A percentile compares a stretch with the other conserved stretches of the same genome.
Conservation (phyloP, 2,888 invertebrate species). For the Heteromyza rotundicornis region DNA sequence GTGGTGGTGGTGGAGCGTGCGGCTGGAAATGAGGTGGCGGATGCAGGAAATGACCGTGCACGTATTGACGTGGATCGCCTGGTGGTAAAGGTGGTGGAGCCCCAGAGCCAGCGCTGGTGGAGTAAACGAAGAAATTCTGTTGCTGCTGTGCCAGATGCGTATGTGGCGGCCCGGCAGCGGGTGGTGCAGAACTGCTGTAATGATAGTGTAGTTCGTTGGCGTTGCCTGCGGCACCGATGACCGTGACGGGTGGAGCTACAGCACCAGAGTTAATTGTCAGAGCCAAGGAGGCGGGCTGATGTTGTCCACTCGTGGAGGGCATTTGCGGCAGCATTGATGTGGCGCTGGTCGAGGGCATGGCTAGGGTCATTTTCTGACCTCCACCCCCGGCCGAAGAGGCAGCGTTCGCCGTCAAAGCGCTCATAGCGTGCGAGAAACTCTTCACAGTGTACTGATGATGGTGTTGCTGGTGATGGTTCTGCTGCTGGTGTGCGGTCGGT, state of each 20-base stretch:
- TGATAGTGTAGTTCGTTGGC: conserved; percentile 36
- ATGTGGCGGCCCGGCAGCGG: conserved; percentile 31
- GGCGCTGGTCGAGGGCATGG: conserved; percentile 40
- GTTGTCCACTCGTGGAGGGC: conserved; percentile 27
- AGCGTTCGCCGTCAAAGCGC: conserved; percentile 48
- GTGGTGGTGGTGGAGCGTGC: conserved; percentile 25
- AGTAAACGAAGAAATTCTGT: conserved; percentile 37
- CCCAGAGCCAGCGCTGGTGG: conserved; percentile 23
- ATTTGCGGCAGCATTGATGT: conserved; percentile 25
- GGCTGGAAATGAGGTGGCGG: conserved; percentile 46
- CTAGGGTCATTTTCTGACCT: conserved; percentile 36
- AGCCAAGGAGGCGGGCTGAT: conserved; percentile 30
- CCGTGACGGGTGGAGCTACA: conserved; percentile 21
- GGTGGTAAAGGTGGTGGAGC: conserved; percentile 23
- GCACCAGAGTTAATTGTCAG: conserved; percentile 36
- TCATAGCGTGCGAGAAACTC: conserved; percentile 57
- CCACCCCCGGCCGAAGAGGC: conserved; percentile 20
- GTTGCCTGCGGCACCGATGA: conserved; percentile 20
- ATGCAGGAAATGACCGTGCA: conserved; percentile 45
- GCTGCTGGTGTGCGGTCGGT: conserved; percentile 26
- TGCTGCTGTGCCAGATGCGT: conserved; percentile 23
- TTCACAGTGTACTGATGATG: conserved; percentile 57
- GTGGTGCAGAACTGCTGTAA: conserved; percentile 50
- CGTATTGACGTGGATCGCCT: conserved; percentile 50
- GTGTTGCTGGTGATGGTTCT: neutral